These are phyloP conservation scores for Blastomussa wellsi DNA, from an alignment of 92 coral and sea anemone genomes.

Conservation along the genomic window DNA sequence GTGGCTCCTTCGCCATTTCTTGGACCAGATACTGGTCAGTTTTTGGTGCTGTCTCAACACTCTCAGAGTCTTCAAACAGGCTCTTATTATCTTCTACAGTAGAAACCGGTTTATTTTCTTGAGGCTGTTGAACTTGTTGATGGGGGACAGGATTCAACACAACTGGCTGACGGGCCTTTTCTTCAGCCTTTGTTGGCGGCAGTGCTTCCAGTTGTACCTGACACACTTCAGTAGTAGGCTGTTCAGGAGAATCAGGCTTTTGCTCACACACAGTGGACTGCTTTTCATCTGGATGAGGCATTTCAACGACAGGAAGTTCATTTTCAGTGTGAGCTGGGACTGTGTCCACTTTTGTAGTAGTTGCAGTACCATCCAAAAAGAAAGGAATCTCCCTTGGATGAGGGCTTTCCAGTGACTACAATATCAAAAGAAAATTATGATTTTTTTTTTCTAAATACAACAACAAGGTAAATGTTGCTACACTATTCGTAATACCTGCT, in stretches of 20 bases:
- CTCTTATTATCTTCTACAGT: background rate
- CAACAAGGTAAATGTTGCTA: background rate
- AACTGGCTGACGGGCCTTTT: slow-evolving; percentile 54
- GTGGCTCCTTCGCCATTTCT: background rate
- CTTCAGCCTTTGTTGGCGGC: slow-evolving; percentile 35
- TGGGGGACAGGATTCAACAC: slow-evolving; percentile 63
- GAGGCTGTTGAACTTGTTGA: slow-evolving; percentile 14
- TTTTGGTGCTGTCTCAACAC: background rate
- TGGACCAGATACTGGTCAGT: background rate
- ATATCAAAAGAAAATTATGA: background rate
- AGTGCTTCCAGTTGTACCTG: background rate
- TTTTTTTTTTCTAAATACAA: background rate
- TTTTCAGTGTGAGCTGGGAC: background rate
- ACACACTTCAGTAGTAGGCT: slow-evolving; percentile 2
- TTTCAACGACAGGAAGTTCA: background rate
- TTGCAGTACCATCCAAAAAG: slow-evolving; percentile 23
- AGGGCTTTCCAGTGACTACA: slow-evolving; percentile 38
- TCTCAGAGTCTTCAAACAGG: background rate
- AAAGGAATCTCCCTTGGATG: slow-evolving; percentile 37
- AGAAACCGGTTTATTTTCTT: slow-evolving; percentile 4
- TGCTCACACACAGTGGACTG: slow-evolving; percentile 26
- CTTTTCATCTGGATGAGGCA: slow-evolving; percentile 28
- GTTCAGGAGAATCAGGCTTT: slow-evolving; percentile 19
- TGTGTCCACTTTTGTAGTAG: background rate
- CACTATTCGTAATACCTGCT: slow-evolving; percentile 56